These are phyloP conservation scores for Apteryx mantelli DNA, from an alignment of 2,113 vertebrate genomes.

Conservation along the genomic window DNA sequence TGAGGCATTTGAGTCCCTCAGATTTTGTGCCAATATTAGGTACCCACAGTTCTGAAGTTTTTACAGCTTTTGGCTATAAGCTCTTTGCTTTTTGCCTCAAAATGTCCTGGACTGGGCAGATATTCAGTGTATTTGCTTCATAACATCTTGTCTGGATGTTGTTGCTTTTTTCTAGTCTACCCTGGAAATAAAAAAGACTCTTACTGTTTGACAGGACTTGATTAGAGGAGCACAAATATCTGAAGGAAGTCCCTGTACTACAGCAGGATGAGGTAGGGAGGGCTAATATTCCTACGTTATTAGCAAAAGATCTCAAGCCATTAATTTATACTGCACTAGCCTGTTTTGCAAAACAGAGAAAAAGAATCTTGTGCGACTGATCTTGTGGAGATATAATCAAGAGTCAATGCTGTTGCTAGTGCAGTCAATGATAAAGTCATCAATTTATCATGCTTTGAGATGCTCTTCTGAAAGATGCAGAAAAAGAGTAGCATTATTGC, in stretches of 20 bases:
- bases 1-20: background rate
- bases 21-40: background rate
- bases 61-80: background rate
- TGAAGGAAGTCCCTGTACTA: background rate
- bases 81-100: background rate
- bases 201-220: background rate
- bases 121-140: background rate
- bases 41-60: background rate
- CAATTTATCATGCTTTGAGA: background rate
- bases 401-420: background rate
- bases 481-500: background rate
- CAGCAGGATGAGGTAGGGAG: background rate
- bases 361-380: background rate
- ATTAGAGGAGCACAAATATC: background rate
- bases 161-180: background rate
- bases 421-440: background rate
- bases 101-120: background rate
- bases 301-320: background rate
- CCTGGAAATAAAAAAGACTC: background rate
- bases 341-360: background rate
- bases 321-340: background rate
- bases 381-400: background rate
- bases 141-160: background rate
- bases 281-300: background rate
- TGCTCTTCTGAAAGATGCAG: background rate